phyloP scores from a whole-genome alignment of 2,113 vertebrate species.

The Sorex fumeus region DNA sequence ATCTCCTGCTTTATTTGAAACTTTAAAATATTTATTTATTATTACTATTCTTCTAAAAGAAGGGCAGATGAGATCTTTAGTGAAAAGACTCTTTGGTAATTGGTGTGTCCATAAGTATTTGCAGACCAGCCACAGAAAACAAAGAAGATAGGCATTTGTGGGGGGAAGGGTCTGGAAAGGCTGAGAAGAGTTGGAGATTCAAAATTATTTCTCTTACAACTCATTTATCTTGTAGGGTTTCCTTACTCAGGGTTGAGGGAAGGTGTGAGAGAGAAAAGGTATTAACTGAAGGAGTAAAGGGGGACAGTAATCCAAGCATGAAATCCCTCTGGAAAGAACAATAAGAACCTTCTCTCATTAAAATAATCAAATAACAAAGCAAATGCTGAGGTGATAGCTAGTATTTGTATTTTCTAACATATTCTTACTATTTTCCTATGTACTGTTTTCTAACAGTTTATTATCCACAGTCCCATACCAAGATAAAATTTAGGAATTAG shows the following conservation, averaged over 20 bases:
- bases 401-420: conserved; percentile 56
- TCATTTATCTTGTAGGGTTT: conserved; percentile 77
- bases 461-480: conserved; percentile 63
- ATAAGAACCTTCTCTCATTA: conserved; percentile 79
- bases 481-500: conserved; percentile 35
- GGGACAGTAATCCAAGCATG: conserved; percentile 85
- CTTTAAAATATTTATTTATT: conserved; percentile 55
- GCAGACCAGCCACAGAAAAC: conserved; percentile 72
- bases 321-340: conserved; percentile 86
- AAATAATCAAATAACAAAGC: conserved; percentile 61
- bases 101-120: conserved; percentile 67
- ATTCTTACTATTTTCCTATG: conserved; percentile 56
- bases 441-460: conserved; percentile 71
- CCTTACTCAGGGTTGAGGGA: conserved; percentile 68
- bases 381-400: conserved; percentile 68
- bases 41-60: conserved; percentile 27
- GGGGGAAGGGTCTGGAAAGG: conserved; percentile 58
- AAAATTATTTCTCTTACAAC: conserved; percentile 79
- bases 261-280: conserved; percentile 50
- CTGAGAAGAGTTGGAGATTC: conserved; percentile 71
- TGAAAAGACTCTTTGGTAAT: conserved; percentile 67
- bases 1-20: conserved; percentile 53
- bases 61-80: conserved; percentile 34
- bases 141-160: conserved; percentile 72
- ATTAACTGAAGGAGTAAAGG: conserved; percentile 82